phyloP scores from a whole-genome alignment of 2,888 invertebrate species.

The Hyles lineata region DNA sequence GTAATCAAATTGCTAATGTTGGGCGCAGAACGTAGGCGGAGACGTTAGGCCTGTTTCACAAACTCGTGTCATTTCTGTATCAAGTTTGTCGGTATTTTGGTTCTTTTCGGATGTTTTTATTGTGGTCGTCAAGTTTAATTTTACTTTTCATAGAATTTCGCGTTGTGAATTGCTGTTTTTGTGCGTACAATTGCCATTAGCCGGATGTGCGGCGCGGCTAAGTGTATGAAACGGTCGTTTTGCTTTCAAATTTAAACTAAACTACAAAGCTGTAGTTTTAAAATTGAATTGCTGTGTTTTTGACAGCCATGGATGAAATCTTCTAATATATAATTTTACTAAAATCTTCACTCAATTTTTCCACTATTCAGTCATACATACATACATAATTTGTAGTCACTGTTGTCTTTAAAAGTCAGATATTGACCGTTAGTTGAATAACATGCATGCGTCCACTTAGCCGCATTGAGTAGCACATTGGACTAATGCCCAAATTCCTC shows the following conservation, averaged over 20 bases:
- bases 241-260: not conserved
- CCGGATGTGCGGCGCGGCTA: constrained; percentile 15
- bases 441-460: too few species aligned
- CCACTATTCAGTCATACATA: too few species aligned
- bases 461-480: too few species aligned
- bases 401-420: too few species aligned
- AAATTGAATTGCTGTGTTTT: constrained; percentile 13
- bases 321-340: not conserved
- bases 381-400: too few species aligned
- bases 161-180: constrained; percentile 27
- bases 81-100: constrained; percentile 41
- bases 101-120: constrained; percentile 32
- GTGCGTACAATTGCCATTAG: constrained; percentile 21
- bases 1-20: constrained; percentile 63
- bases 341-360: too few species aligned
- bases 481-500: too few species aligned
- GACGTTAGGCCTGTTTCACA: constrained; percentile 30
- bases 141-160: constrained; percentile 31
- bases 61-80: constrained; percentile 33
- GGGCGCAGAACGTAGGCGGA: constrained; percentile 50
- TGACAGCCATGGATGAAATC: not conserved
- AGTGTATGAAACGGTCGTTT: not conserved
- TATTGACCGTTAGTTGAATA: too few species aligned
- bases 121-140: constrained; percentile 30
- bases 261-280: not conserved